These are phyloP conservation scores for Sthenelais limicola DNA, from an alignment of 2,888 invertebrate species.

Conservation along the genomic window DNA sequence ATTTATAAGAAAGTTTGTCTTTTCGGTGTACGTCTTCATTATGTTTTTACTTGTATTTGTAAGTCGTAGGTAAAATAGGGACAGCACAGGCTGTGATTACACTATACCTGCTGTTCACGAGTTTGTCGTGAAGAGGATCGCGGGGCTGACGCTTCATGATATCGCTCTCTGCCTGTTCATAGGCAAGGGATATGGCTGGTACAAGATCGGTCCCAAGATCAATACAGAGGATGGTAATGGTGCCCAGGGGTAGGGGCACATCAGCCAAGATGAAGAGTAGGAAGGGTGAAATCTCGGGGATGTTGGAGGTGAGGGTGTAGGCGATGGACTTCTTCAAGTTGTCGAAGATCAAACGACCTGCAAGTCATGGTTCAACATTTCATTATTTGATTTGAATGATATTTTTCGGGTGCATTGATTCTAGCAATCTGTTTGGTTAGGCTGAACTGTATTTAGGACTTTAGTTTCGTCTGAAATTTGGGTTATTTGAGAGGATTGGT, in stretches of 20 bases:
- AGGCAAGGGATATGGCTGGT: constrained; percentile 92
- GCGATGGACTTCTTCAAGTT: constrained; percentile 97
- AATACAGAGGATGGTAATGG: constrained; percentile 97
- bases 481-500: no score
- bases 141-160: constrained; percentile 93
- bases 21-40: no score
- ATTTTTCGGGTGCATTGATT: no score
- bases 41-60: no score
- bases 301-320: constrained; percentile 95
- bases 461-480: no score
- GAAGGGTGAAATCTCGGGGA: constrained; percentile 97
- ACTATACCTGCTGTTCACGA: constrained; percentile 95
- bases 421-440: no score
- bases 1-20: no score
- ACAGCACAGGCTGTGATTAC: no score
- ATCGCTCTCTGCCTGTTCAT: constrained; percentile 90
- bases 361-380: not conserved
- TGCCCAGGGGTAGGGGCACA: constrained; percentile 93
- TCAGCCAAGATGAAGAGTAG: constrained; percentile 95
- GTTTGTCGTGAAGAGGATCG: constrained; percentile 87
- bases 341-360: constrained; percentile 88
- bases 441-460: no score
- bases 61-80: no score
- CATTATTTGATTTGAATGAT: no score
- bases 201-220: constrained; percentile 98